Evolutionary conservation across 2,888 invertebrate genomes (phyloP), one percentile per base, ranked within the genome.

Genomic region (Microctonus hyperodae): DNA sequence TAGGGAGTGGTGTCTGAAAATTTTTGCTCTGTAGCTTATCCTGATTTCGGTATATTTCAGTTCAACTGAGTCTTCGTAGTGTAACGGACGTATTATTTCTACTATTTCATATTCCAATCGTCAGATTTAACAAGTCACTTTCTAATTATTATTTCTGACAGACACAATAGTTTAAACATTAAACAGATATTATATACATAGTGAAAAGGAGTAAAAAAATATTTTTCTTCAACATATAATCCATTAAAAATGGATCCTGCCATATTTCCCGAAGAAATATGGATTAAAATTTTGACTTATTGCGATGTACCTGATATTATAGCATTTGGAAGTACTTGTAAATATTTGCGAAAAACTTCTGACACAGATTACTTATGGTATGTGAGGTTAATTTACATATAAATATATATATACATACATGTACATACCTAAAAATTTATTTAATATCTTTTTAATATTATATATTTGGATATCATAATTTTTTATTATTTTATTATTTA

Each of bases 301-400:
- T 84, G 84, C 70, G 81, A 83, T 70, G 83, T 84, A 77, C 82
- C 81, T 78, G 84, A 84, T 73, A 83, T 84, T 73, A 82, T 83
- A 74, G 82, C 84, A 68, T 81, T 84, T 58, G 81, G 83, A 65
- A 82, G 78, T 74, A 84, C 83, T 64, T 84, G 84, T 78, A 84
- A 82, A 78, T 82, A 82, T 69, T 78, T 84, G 55, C 79, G 79
- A 70, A 84, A 82, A 76, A 83, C 81, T 22, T 81, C 79, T 23
- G 81, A 83, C 69, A 83, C 79, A 22, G 83, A 84, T 76, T 84
- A 84, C 72, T 73, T 84, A 61, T 84, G 84, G 84, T 84, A 70
- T 76, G 82, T 64, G 69, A 80, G 79, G 79, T 81, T 81, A 81
- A 67, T 66, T 76, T 28, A 28, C 7, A 28, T 28, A 5, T 7